Evolutionary conservation across 2,113 vertebrate species (phyloP).

Genomic region (Oreochromis tanganicae): DNA sequence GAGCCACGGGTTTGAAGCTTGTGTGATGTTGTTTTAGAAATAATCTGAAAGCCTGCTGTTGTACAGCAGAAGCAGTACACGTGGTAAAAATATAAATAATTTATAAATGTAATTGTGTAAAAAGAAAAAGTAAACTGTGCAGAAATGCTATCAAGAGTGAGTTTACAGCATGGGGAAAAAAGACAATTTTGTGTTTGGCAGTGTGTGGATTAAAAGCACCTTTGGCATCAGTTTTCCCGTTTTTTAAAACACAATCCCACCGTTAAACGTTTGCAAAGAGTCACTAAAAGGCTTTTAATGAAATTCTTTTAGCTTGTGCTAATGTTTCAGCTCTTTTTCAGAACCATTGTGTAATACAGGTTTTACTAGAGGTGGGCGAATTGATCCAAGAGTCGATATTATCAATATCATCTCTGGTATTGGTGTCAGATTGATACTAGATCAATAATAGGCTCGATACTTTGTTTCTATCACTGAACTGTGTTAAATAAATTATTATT

Average conservation of each 20-base stretch:
- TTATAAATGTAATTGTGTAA: not conserved
- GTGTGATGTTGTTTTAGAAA: not conserved
- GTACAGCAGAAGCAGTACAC: not conserved
- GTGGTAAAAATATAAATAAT: not conserved
- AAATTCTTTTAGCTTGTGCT: not conserved
- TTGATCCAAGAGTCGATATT: not conserved
- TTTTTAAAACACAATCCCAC: not conserved
- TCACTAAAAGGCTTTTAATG: not conserved
- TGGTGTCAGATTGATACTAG: not conserved
- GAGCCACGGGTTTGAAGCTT: not conserved
- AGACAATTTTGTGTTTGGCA: not conserved
- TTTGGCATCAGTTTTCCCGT: fast-evolving
- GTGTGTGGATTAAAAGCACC: not conserved
- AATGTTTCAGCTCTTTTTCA: not conserved
- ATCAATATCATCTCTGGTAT: not conserved
- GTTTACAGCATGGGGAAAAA: not conserved
- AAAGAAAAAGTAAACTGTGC: not conserved
- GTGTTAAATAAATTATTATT: not conserved
- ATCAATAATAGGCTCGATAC: not conserved
- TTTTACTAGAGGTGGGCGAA: not conserved
- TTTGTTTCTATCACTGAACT: not conserved
- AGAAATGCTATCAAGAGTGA: not conserved
- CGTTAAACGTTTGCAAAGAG: not conserved
- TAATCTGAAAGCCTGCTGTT: not conserved
- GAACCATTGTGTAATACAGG: not conserved